Evolutionary conservation across 1,140 invertebrate genomes (phyloP).

Genomic region (Trachymyrmex septentrionalis): DNA sequence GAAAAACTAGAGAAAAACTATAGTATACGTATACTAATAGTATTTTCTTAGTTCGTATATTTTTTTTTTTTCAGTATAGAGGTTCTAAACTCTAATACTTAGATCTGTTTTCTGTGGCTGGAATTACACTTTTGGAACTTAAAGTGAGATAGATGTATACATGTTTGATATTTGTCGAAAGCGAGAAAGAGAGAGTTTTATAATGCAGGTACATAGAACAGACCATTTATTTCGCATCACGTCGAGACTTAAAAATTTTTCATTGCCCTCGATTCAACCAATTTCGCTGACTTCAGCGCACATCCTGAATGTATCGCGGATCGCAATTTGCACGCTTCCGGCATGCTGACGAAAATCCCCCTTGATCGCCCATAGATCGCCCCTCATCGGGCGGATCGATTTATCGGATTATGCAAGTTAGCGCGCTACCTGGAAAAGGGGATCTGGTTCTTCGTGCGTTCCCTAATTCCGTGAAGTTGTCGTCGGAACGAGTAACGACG

Average conservation of each 20-base stretch:
- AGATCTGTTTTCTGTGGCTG: too few species aligned
- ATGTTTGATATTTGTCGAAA: too few species aligned
- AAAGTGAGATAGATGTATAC: too few species aligned
- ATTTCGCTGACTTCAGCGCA: constrained; percentile 1
- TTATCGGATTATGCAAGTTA: constrained; percentile 65
- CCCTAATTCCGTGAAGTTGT: constrained; percentile 62
- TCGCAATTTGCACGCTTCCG: constrained; percentile 44
- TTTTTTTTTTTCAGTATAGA: too few species aligned
- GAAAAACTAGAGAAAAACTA: too few species aligned
- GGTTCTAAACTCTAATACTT: too few species aligned
- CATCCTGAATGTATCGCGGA: constrained; percentile 32
- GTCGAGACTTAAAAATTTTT: constrained; percentile 3
- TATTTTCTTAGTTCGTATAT: too few species aligned
- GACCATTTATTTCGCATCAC: too few species aligned
- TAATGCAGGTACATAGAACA: too few species aligned
- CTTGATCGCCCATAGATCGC: background rate
- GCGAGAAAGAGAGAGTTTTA: too few species aligned
- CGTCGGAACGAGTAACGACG: constrained; percentile 31
- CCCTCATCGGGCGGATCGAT: constrained; percentile 7
- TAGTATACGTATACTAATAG: too few species aligned
- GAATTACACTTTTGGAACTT: too few species aligned
- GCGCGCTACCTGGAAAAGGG: constrained; percentile 72
- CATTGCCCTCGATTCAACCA: constrained; percentile 31
- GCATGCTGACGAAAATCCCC: constrained; percentile 25
- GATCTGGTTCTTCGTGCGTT: constrained; percentile 65